Base-by-base conservation (phyloP, 2,113 vertebrate species). In the Bubo bubo region DNA sequence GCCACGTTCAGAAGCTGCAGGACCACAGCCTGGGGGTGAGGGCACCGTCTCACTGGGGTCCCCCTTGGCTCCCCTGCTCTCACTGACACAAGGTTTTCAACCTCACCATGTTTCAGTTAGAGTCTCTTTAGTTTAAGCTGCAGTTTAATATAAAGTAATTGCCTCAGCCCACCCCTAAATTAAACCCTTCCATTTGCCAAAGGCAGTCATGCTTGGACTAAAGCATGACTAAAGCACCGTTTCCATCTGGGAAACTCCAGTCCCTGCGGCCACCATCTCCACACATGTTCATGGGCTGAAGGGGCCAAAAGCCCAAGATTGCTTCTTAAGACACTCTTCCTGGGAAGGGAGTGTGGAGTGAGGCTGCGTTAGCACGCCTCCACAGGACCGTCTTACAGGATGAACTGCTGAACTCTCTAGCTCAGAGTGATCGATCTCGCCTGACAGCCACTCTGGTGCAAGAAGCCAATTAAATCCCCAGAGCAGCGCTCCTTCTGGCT, bases 301-400 rank as follows among this genome's bases (percentile, higher is more conserved):
- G 16, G 23, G 43, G 10, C 43, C 76, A 86, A 55, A 77, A 92
- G 53, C 67, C 94, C 43, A 43, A 18, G 14, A 60, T 2, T 71
- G 19, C 18, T 32, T 58, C 43, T 50, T 9, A 8, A 67, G 23
- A 30, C 12, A 8, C 14, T 30, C 37, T 53, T 95, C 41, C 52
- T 12, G 12, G 64, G 53, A 49, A 21, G 22, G 45, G 37, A 79
- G 19, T 0, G 0, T 18, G 27, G 52, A 55, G 43, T 0, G 5
- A 41, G 28, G 24, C 53, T 72, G n/a, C 1, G 0, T 39, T 39
- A 50, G 24, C 50, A 7, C 5, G 24, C 18, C 68, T 72, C 58
- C 19, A 11, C 5, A 20, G 58, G 64, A 68, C 10, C 1, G 27
- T 34, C 34, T 72, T 16, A 8, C 22, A n/a, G 32, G 27, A 50